Conservation (phyloP, 2,888 invertebrate genomes). For the Clivina fossor region DNA sequence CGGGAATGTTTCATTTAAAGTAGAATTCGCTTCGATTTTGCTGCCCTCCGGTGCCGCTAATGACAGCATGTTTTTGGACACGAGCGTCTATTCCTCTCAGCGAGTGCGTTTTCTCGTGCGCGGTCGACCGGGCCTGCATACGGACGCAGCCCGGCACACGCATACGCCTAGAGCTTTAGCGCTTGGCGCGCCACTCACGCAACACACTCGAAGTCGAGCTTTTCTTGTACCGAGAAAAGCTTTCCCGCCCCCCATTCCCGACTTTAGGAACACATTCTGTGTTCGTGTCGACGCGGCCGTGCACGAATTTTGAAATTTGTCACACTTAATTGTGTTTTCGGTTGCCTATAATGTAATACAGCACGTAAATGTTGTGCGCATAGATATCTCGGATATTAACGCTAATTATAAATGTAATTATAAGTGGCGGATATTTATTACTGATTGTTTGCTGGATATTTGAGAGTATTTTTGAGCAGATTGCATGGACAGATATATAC, state of each 20-base stretch:
- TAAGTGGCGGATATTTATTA: slow-evolving; percentile 15
- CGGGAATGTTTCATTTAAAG: too few species aligned
- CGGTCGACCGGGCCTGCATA: not conserved
- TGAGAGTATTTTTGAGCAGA: not conserved
- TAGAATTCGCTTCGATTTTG: too few species aligned
- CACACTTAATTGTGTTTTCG: slow-evolving; percentile 26
- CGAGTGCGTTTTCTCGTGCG: too few species aligned
- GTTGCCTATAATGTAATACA: slow-evolving; percentile 18
- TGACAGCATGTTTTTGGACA: too few species aligned
- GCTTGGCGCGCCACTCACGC: slow-evolving; percentile 26
- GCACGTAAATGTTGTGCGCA: slow-evolving; percentile 15
- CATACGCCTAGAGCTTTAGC: too few species aligned
- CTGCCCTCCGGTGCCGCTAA: too few species aligned
- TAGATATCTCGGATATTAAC: slow-evolving; percentile 11
- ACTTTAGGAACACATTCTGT: too few species aligned
- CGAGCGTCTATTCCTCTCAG: too few species aligned
- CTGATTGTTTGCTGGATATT: not conserved
- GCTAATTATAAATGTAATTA: slow-evolving; percentile 21
- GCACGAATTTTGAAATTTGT: slow-evolving; percentile 23
- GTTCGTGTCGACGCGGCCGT: slow-evolving; percentile 12
- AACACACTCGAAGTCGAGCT: slow-evolving; percentile 21
- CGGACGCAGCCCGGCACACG: slow-evolving; percentile 7
- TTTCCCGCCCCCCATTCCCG: not conserved
- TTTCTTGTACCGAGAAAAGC: slow-evolving; percentile 20
- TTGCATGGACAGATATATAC: not conserved